phyloP scores from a whole-genome alignment of 2,797 vertebrate genomes.

The Sebastes wilsoni region DNA sequence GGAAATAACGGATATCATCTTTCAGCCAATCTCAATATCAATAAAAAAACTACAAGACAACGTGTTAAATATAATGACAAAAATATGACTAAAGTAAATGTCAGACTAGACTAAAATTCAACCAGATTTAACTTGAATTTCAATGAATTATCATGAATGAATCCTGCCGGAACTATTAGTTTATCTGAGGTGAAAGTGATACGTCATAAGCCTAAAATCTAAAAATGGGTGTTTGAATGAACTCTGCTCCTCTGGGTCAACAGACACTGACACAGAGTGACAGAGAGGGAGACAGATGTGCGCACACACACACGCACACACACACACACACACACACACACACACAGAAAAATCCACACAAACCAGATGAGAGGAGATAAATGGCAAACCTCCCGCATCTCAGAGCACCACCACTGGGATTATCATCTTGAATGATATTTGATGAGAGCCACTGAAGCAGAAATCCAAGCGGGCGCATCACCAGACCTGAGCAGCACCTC shows the following conservation, averaged over 20 bases:
- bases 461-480: constrained; percentile 17
- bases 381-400: constrained; percentile 36
- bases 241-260: constrained; percentile 16
- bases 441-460: constrained; percentile 53
- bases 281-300: not conserved
- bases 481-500: constrained; percentile 33
- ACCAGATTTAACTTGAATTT: not conserved
- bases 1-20: not conserved
- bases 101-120: not conserved
- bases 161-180: not conserved
- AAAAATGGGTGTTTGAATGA: constrained; percentile 13
- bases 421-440: constrained; percentile 56
- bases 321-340: not conserved
- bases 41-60: not conserved
- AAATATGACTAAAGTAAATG: not conserved
- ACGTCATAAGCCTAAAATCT: not conserved
- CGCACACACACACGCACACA: not conserved
- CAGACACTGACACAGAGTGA: not conserved
- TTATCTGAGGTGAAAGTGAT: not conserved
- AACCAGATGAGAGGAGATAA: constrained; percentile 34
- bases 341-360: not conserved
- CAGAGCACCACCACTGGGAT: constrained; percentile 43
- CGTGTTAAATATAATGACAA: not conserved
- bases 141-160: not conserved
- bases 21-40: not conserved